phyloP scores from a whole-genome alignment of 2,888 invertebrate species.

The Biston betularia region DNA sequence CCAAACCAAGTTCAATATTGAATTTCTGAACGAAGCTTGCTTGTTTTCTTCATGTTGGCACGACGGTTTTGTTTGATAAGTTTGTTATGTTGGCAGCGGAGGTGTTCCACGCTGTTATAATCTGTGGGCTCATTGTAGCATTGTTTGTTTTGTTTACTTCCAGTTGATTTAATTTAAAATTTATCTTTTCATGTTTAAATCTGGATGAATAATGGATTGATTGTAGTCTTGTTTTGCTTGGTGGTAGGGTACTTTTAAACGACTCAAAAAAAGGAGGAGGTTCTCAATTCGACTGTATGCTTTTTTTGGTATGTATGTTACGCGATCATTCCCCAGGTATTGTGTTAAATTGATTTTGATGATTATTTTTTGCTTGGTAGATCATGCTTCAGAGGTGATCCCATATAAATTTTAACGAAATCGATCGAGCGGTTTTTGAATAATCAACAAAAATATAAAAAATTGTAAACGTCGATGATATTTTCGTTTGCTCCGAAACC shows the following conservation, averaged over 20 bases:
- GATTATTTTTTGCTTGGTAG: no score
- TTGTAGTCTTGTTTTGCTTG: not conserved
- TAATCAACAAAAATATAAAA: no score
- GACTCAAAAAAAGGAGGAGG: no score
- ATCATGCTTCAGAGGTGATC: no score
- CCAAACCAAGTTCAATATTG: slow-evolving; percentile 60
- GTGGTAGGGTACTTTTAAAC: not conserved
- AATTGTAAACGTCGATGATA: no score
- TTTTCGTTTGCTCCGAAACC: no score
- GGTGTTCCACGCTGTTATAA: slow-evolving; percentile 31
- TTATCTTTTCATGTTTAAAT: slow-evolving; percentile 8
- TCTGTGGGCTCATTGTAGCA: slow-evolving; percentile 1
- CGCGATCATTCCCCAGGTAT: no score
- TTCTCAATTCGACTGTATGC: no score
- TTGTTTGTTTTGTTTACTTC: slow-evolving; percentile 15
- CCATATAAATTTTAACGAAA: no score
- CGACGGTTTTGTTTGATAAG: slow-evolving; percentile 42
- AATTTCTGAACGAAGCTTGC: slow-evolving; percentile 53
- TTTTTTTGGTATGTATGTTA: no score
- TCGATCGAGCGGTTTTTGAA: no score
- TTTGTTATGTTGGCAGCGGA: slow-evolving; percentile 38
- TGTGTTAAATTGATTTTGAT: no score
- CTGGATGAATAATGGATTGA: slow-evolving; percentile 3
- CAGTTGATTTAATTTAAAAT: slow-evolving; percentile 15
- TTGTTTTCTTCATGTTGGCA: slow-evolving; percentile 42